Conservation (phyloP, 1,140 invertebrate species). For the Battus philenor region DNA sequence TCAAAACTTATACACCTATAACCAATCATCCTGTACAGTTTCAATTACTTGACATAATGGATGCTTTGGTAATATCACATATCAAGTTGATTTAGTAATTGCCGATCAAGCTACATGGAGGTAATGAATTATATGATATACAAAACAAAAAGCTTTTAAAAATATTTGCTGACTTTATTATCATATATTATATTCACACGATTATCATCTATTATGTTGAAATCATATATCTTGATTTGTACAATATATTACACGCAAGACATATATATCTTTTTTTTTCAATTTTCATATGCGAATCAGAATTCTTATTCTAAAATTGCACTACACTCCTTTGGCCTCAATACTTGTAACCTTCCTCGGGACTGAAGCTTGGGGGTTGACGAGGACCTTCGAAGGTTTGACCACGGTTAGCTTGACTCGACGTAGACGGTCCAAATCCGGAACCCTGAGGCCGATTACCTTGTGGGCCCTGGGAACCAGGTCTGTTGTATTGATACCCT, state of each 20-base stretch:
- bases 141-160: too few relatives aligned
- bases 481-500: conserved; percentile 22
- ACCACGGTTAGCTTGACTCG: background rate
- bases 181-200: background rate
- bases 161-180: conserved; percentile 6
- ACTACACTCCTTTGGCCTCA: conserved; percentile 40
- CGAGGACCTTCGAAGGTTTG: conserved; percentile 43
- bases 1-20: too few relatives aligned
- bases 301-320: conserved; percentile 14
- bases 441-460: conserved; percentile 1
- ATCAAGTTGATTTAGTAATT: too few relatives aligned
- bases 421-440: background rate
- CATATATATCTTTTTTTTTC: conserved; percentile 9
- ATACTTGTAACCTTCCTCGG: conserved; percentile 64
- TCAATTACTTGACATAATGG: too few relatives aligned
- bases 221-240: conserved; percentile 1
- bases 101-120: too few relatives aligned
- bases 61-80: too few relatives aligned
- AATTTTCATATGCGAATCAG: conserved; percentile 4
- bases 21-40: too few relatives aligned
- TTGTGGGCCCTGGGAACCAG: conserved; percentile 12
- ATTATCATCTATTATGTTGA: background rate
- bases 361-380: conserved; percentile 60
- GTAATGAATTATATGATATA: too few relatives aligned
- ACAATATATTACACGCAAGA: background rate